These are phyloP conservation scores for Apostichopus parvimensis DNA, from an alignment of 35 echinoderm and acorn worm genomes.

Conservation along the genomic window DNA sequence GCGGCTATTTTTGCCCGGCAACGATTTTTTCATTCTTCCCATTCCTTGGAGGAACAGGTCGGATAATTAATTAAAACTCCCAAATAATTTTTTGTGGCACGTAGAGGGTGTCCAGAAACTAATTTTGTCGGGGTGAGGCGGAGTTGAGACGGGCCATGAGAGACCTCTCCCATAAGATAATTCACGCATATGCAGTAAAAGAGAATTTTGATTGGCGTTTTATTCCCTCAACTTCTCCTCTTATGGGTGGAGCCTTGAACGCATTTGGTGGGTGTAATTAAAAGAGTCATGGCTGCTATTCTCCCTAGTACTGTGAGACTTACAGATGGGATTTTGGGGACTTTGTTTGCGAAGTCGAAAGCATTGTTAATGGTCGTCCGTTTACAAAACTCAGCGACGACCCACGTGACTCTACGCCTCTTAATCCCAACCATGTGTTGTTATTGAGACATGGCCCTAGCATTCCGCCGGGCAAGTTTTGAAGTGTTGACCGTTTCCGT, in stretches of 20 bases:
- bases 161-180: not conserved
- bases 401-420: not conserved
- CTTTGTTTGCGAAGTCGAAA: no score
- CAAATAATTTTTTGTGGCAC: not conserved
- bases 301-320: no score
- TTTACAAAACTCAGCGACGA: constrained; percentile 24
- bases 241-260: not conserved
- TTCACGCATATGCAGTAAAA: not conserved
- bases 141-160: not conserved
- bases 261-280: not conserved
- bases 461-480: not conserved
- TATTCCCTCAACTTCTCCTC: constrained; percentile 1
- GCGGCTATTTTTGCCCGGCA: no score
- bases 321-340: no score
- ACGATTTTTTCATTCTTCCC: no score
- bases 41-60: no score
- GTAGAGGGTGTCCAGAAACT: constrained; percentile 17
- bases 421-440: not conserved
- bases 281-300: no score
- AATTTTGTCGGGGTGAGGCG: constrained; percentile 63
- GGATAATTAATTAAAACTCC: no score
- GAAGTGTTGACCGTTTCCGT: no score
- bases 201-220: not conserved
- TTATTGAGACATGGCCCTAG: constrained; percentile 16
- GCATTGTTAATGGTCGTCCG: constrained; percentile 27